Conservation (phyloP, 2,113 vertebrate species). For the Vimba vimba region DNA sequence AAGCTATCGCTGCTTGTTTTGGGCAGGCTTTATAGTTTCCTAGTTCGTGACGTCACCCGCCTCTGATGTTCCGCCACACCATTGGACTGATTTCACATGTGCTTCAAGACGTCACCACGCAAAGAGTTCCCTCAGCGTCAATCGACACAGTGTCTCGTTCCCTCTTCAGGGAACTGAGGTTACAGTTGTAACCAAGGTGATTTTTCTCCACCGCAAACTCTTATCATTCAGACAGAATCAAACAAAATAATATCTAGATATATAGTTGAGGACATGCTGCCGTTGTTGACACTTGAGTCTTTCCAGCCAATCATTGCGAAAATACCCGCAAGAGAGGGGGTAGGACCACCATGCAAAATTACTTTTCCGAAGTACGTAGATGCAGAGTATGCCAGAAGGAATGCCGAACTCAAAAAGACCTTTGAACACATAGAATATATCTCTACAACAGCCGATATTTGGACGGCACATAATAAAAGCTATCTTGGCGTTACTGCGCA, state of each 20-base stretch:
- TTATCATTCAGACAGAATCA: too few species aligned
- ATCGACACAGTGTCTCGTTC: too few species aligned
- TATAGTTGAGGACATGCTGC: conserved; percentile 8
- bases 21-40: background rate
- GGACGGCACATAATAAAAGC: conserved; percentile 26
- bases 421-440: conserved; percentile 22
- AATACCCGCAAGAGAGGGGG: conserved; percentile 1
- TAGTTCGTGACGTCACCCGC: too few species aligned
- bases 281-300: conserved; percentile 15
- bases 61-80: too few species aligned
- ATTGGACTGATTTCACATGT: too few species aligned
- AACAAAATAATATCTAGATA: background rate
- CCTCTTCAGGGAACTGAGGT: too few species aligned
- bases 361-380: conserved; percentile 1
- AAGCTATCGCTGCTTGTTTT: background rate
- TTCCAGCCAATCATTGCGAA: background rate
- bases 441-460: conserved; percentile 30
- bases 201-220: too few species aligned
- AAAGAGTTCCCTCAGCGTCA: too few species aligned
- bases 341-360: too few species aligned
- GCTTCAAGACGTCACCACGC: too few species aligned
- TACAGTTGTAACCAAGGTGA: too few species aligned
- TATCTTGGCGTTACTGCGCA: conserved; percentile 21
- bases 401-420: background rate
- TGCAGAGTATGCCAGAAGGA: background rate